Evolutionary conservation across 1,140 invertebrate genomes (phyloP).

Genomic region (Lutraria rhynchaena): DNA sequence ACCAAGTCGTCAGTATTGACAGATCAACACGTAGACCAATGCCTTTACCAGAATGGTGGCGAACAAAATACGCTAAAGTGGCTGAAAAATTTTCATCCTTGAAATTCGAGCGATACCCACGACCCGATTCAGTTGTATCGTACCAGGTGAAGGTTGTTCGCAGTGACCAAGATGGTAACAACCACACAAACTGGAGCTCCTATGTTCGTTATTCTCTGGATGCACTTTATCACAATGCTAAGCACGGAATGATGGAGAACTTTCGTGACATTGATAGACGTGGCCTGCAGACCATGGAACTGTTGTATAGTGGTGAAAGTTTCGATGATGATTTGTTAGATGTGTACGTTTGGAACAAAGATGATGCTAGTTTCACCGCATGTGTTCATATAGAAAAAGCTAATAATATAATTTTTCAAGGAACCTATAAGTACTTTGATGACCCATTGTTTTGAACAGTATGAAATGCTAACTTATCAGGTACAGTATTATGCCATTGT

Average conservation of each 20-base stretch:
- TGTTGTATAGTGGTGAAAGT: constrained; percentile 23
- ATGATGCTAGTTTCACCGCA: not conserved
- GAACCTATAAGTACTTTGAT: constrained; percentile 43
- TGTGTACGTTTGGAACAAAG: constrained; percentile 26
- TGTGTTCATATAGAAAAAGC: constrained; percentile 60
- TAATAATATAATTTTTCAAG: constrained; percentile 62
- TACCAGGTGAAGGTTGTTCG: constrained; percentile 57
- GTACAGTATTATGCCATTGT: no score
- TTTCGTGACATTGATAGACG: constrained; percentile 17
- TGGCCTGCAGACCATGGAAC: constrained; percentile 26
- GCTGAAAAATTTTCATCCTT: constrained; percentile 40
- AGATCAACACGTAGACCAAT: constrained; percentile 60
- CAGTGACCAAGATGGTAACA: constrained; percentile 62
- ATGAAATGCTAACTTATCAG: no score
- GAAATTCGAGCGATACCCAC: constrained; percentile 61
- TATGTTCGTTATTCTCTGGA: constrained; percentile 13
- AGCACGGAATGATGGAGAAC: constrained; percentile 7
- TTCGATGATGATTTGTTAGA: constrained; percentile 36
- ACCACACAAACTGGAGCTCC: constrained; percentile 57
- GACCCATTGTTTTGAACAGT: not conserved
- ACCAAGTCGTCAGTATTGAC: constrained; percentile 65
- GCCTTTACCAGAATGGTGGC: constrained; percentile 67
- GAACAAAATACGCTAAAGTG: constrained; percentile 64
- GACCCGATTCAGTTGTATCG: constrained; percentile 19
- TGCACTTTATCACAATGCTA: constrained; percentile 26